Evolutionary conservation across 1,140 invertebrate genomes (phyloP).

Genomic region (Amphibalanus amphitrite): DNA sequence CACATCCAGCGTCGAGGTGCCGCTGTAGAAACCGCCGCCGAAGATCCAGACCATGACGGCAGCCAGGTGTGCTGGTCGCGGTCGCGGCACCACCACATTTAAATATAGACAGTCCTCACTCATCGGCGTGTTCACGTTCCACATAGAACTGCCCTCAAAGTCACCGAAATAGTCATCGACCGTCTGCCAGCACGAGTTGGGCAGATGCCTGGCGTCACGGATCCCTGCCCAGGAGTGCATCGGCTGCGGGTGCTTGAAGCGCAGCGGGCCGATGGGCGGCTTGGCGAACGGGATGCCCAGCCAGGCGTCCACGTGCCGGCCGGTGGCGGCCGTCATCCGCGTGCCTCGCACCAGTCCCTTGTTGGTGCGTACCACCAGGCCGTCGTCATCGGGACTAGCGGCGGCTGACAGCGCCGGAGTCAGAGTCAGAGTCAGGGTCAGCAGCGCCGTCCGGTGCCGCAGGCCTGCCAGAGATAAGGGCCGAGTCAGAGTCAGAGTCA

Average conservation of each 20-base stretch:
- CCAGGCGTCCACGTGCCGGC: constrained; percentile 69
- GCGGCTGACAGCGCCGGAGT: too few species aligned
- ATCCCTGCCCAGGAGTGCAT: constrained; percentile 70
- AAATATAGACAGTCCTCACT: constrained; percentile 87
- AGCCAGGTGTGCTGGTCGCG: constrained; percentile 29
- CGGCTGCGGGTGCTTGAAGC: constrained; percentile 71
- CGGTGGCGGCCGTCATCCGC: constrained; percentile 45
- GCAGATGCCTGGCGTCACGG: constrained; percentile 52
- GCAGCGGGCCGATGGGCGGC: constrained; percentile 64
- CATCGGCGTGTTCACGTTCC: constrained; percentile 83
- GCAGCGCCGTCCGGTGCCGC: too few species aligned
- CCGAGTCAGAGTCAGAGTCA: too few species aligned
- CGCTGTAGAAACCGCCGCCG: constrained; percentile 79
- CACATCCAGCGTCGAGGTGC: constrained; percentile 70
- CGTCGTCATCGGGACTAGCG: too few species aligned
- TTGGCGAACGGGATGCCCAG: constrained; percentile 90
- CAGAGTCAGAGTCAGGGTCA: too few species aligned
- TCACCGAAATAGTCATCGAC: constrained; percentile 72
- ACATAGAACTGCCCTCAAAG: constrained; percentile 82
- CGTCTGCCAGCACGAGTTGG: constrained; percentile 47
- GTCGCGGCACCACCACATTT: constrained; percentile 76
- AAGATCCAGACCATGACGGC: constrained; percentile 81
- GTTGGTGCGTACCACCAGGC: constrained; percentile 56
- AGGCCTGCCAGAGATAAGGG: too few species aligned
- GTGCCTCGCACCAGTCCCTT: constrained; percentile 58